Evolutionary conservation across 2,888 invertebrate genomes (phyloP), one percentile per base, ranked within the genome.

Genomic region (Ennomos fuscantarius): DNA sequence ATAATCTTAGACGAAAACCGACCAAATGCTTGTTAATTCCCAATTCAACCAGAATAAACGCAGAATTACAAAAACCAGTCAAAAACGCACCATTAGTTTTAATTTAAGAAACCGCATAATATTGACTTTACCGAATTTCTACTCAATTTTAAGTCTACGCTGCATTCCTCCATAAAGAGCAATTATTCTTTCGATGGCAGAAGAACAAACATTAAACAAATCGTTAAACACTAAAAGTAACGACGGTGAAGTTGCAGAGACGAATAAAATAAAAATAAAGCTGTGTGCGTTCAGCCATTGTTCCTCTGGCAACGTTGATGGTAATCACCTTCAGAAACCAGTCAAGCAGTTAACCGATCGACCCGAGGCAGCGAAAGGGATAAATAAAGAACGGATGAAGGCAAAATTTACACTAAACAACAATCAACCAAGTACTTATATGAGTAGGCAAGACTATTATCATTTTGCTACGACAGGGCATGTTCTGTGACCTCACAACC

Each of bases 151-250:
- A 36, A 32, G 13, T 43, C 44, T 34, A 33, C 34, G 5, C 12
- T 44, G 44, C 33, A 55, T 50, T 48, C 53, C 46, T 55, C 50
- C 42, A 60, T 50, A 60, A 60, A 44, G 42, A 52, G 54, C 47
- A 45, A 61, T 44, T 58, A 43, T 48, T 56, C 34, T 40, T 53
- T 47, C 60, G 59, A 61, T 59, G 65, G 61, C 55, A 63, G 31
- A 50, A 48, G 35, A 41, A 35, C 32, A 41, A 42, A 47, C 40
- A 48, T 58, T 59, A 60, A 65, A 59, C 59, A 61, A 35, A 48
- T 40, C 41, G 45, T 62, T 43, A 53, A 60, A 42, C 40, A 51
- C 34, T 35, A 48, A 58, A 58, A 53, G 35, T 47, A 37, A 52
- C 53, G 48, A 42, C 53, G 39, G 33, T 31, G 12, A 24, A 54